phyloP scores from a whole-genome alignment of 2,797 vertebrate genomes.

The Chiloscyllium punctatum region DNA sequence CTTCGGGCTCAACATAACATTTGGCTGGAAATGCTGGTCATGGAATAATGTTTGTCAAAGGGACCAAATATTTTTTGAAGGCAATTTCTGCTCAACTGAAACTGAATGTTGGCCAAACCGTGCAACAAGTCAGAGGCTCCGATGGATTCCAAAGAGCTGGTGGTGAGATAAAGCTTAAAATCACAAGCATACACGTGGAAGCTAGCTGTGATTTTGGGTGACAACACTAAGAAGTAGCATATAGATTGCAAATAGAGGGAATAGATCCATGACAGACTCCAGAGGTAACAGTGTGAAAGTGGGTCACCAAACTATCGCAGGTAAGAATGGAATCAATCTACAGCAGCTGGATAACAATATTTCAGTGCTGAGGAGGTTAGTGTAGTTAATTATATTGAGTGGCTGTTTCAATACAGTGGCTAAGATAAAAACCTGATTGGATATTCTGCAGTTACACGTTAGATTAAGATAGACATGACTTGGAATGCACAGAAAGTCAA shows the following conservation, averaged over 20 bases:
- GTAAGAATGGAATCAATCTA: not conserved
- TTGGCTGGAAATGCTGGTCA: not conserved
- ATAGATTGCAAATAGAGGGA: not conserved
- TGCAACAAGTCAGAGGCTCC: not conserved
- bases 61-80: not conserved
- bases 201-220: not conserved
- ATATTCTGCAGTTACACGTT: not conserved
- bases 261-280: not conserved
- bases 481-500: not conserved
- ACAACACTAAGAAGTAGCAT: not conserved
- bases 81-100: not conserved
- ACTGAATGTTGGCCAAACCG: not conserved
- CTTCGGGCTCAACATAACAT: not conserved
- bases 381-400: not conserved
- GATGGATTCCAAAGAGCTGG: not conserved
- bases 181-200: not conserved
- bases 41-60: not conserved
- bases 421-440: not conserved
- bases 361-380: not conserved
- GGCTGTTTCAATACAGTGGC: not conserved
- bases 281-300: not conserved
- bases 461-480: not conserved
- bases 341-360: not conserved
- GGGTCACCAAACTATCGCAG: not conserved
- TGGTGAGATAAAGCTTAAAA: not conserved